Evolutionary conservation across 2,888 invertebrate genomes (phyloP).

Genomic region (Drosophila kambysellisi): DNA sequence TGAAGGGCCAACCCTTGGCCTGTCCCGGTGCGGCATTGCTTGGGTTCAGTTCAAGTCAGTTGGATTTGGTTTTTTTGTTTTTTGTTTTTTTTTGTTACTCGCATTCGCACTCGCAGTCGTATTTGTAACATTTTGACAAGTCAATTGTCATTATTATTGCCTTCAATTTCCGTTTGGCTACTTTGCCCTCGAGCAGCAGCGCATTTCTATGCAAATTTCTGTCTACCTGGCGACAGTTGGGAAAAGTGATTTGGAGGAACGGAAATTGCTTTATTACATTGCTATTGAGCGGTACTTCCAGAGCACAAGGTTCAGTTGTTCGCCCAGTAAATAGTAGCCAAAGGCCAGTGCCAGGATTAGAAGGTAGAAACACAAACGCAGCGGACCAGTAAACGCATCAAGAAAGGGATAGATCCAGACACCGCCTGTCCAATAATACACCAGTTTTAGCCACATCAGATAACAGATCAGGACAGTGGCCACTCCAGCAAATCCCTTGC

Average conservation of each 20-base stretch:
- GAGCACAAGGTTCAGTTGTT: constrained; percentile 35
- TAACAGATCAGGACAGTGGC: constrained; percentile 33
- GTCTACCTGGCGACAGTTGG: constrained; percentile 9
- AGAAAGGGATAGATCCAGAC: constrained; percentile 62
- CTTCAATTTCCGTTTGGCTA: constrained; percentile 50
- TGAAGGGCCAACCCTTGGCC: constrained; percentile 30
- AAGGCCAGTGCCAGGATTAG: constrained; percentile 26
- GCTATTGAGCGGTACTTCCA: constrained; percentile 9
- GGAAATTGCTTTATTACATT: constrained; percentile 56
- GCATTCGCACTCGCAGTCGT: background rate
- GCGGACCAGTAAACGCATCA: constrained; percentile 1
- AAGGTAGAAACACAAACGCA: constrained; percentile 35
- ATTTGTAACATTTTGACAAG: constrained; percentile 58
- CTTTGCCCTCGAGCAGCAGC: constrained; percentile 13
- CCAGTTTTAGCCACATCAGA: constrained; percentile 38
- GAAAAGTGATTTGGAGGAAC: constrained; percentile 14
- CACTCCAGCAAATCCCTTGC: constrained; percentile 18
- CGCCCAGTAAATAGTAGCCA: constrained; percentile 49
- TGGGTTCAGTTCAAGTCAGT: background rate
- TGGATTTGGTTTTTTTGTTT: constrained; percentile 22
- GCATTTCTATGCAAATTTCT: constrained; percentile 54
- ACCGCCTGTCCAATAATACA: constrained; percentile 24
- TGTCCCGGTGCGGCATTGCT: background rate
- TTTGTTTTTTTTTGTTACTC: constrained; percentile 1
- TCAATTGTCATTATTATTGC: constrained; percentile 65